Percentiles rank a stretch among this genome's conserved stretches.
Evolutionary conservation across 2,797 vertebrate species (phyloP).

Genomic region (Rhyacichthys aspro): DNA sequence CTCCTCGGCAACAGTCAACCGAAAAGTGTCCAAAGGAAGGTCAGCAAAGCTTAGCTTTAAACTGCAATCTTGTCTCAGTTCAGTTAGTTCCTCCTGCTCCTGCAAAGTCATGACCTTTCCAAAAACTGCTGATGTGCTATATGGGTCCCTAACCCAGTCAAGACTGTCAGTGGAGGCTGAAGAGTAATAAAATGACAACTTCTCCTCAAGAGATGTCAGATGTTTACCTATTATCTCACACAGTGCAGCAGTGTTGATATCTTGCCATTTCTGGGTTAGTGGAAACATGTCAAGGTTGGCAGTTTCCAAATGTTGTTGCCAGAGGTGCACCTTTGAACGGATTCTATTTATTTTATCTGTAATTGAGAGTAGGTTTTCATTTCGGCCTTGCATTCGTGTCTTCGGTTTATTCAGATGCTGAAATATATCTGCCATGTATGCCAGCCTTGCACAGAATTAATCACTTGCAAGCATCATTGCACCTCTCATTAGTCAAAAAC

Average conservation of each 20-base stretch:
- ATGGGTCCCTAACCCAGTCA: slow-evolving; percentile 2
- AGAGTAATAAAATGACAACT: no score
- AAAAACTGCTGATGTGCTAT: background rate
- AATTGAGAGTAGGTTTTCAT: no score
- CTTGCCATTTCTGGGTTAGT: background rate
- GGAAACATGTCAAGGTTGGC: background rate
- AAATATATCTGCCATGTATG: no score
- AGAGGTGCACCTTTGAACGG: background rate
- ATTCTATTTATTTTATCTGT: slow-evolving; percentile 4
- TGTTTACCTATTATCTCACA: background rate
- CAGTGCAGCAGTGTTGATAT: background rate
- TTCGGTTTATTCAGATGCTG: no score
- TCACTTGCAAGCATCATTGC: no score
- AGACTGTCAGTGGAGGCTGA: background rate
- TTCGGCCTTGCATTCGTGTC: no score
- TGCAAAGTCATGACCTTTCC: background rate
- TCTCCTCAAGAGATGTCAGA: background rate
- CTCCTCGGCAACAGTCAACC: background rate
- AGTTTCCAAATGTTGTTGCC: no score
- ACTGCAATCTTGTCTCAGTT: slow-evolving; percentile 1
- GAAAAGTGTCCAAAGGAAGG: background rate
- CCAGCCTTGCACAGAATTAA: no score
- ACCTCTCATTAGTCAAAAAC: no score
- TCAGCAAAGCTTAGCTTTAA: background rate
- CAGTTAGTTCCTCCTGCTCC: slow-evolving; percentile 2